phyloP scores from a whole-genome alignment of 2,113 vertebrate genomes.

The Pomatorhinus ruficollis region DNA sequence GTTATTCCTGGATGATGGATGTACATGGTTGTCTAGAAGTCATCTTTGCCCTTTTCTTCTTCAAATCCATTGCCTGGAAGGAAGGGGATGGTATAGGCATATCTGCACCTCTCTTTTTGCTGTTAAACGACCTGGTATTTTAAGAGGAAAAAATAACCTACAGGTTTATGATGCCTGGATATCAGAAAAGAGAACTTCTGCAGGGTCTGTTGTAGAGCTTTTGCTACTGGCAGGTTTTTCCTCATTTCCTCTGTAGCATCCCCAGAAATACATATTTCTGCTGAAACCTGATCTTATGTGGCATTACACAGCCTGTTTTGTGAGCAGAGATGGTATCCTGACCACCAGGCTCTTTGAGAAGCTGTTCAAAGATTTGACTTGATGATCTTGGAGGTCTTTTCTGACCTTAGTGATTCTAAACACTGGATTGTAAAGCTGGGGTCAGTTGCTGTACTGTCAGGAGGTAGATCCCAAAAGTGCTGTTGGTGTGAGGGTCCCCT shows the following conservation, averaged over 20 bases:
- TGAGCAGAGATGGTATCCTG: neutral
- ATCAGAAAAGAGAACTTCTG: neutral
- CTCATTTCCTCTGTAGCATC: neutral
- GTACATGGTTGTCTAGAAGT: neutral
- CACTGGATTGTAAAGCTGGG: neutral
- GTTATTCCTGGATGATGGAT: neutral
- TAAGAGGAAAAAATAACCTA: neutral
- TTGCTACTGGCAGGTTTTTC: neutral
- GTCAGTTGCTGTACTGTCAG: neutral
- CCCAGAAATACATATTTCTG: neutral
- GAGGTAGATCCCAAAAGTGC: neutral
- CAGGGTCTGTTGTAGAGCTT: neutral
- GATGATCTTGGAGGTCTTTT: neutral
- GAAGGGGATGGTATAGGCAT: neutral
- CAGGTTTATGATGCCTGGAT: neutral
- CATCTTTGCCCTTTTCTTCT: neutral
- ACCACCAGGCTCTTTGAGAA: neutral
- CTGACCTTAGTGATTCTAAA: neutral
- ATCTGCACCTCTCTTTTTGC: neutral
- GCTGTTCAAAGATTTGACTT: neutral
- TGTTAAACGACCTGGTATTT: neutral
- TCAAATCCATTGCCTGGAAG: neutral
- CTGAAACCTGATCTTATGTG: neutral
- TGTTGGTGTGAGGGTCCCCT: accelerated
- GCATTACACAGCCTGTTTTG: neutral